These are phyloP conservation scores for Halictus ligatus DNA, from an alignment of 2,888 invertebrate species.

Conservation along the genomic window DNA sequence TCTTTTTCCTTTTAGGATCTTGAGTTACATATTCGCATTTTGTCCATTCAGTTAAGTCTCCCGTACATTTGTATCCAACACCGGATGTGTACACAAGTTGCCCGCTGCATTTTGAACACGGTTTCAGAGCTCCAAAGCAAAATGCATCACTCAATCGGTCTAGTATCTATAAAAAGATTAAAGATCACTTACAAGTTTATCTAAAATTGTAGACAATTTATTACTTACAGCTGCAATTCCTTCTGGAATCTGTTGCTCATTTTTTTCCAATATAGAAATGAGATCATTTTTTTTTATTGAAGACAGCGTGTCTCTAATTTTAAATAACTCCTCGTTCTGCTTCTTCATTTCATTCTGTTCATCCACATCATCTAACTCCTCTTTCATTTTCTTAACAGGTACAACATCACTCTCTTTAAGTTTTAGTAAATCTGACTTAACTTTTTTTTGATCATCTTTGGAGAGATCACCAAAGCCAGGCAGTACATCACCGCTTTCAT, in stretches of 20 bases:
- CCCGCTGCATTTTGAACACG: conserved; percentile 93
- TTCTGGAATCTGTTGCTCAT: conserved; percentile 89
- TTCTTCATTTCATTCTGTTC: conserved; percentile 88
- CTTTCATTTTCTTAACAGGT: conserved; percentile 90
- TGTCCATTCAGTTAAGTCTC: conserved; percentile 94
- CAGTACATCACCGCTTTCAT: conserved; percentile 89
- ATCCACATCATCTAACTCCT: conserved; percentile 86
- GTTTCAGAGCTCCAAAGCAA: conserved; percentile 93
- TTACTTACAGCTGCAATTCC: conserved; percentile 88
- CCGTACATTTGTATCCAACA: conserved; percentile 93
- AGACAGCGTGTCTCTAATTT: conserved; percentile 87
- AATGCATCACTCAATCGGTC: conserved; percentile 93
- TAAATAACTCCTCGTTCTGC: conserved; percentile 90
- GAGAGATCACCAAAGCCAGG: conserved; percentile 91
- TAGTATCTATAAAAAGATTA: conserved; percentile 86
- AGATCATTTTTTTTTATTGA: conserved; percentile 88
- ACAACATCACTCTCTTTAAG: conserved; percentile 86
- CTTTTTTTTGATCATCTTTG: conserved; percentile 89
- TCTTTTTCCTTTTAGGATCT: conserved; percentile 90
- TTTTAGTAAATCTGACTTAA: conserved; percentile 88
- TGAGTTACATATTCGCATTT: conserved; percentile 91
- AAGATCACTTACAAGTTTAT: neutral
- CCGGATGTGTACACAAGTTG: conserved; percentile 89
- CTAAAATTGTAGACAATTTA: neutral
- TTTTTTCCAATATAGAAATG: conserved; percentile 88